phyloP scores from a whole-genome alignment of 2,797 vertebrate genomes.

The Streptopelia turtur region DNA sequence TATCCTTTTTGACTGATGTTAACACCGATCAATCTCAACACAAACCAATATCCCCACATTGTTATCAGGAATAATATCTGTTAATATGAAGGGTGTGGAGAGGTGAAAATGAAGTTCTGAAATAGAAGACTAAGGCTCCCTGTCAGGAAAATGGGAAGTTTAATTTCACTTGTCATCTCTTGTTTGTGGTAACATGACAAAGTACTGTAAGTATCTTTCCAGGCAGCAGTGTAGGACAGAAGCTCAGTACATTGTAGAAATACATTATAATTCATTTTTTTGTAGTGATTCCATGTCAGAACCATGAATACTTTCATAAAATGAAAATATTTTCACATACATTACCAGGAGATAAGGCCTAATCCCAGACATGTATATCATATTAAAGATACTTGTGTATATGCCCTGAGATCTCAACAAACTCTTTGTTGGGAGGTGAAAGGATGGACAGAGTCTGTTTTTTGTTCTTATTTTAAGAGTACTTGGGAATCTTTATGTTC shows the following conservation, averaged over 20 bases:
- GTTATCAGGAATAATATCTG: background rate
- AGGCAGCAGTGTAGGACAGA: background rate
- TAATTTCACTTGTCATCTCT: background rate
- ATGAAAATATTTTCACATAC: background rate
- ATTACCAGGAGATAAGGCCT: background rate
- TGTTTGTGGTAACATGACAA: background rate
- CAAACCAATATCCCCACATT: background rate
- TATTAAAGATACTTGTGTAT: background rate
- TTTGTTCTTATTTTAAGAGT: background rate
- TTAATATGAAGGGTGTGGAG: background rate
- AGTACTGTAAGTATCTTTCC: background rate
- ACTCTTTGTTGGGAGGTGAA: background rate
- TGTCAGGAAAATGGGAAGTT: background rate
- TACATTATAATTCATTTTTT: background rate
- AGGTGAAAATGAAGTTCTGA: background rate
- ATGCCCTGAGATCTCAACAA: background rate
- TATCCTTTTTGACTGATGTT: background rate
- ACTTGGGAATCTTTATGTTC: background rate
- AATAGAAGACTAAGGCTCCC: background rate
- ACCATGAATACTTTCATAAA: background rate
- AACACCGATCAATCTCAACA: background rate
- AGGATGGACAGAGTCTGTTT: background rate
- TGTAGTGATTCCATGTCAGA: background rate
- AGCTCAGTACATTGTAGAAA: background rate
- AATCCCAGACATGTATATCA: background rate